These are phyloP conservation scores for Melikaiella ostensackeni DNA, from an alignment of 2,888 invertebrate genomes.

Conservation along the genomic window DNA sequence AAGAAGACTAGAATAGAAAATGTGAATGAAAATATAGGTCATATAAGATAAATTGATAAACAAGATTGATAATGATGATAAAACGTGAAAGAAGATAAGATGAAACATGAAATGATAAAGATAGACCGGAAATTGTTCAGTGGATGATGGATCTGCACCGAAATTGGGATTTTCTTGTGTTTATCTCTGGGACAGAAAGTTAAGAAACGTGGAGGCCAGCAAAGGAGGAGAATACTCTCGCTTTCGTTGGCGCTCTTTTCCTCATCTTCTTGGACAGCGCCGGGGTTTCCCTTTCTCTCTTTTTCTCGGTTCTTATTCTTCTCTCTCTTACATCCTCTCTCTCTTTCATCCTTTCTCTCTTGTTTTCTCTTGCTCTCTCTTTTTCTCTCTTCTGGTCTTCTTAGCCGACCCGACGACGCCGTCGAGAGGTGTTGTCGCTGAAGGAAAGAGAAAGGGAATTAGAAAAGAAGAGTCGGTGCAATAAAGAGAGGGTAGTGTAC, in stretches of 20 bases:
- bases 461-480: slow-evolving; percentile 51
- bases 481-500: slow-evolving; percentile 38
- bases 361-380: slow-evolving; percentile 49
- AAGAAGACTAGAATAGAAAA: neutral
- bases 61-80: neutral
- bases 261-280: slow-evolving; percentile 43
- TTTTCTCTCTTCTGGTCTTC: slow-evolving; percentile 40
- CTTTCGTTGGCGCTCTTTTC: slow-evolving; percentile 66
- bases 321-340: slow-evolving; percentile 30
- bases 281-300: slow-evolving; percentile 36
- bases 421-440: slow-evolving; percentile 50
- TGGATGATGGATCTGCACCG: neutral
- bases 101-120: neutral
- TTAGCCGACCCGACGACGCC: slow-evolving; percentile 2
- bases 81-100: neutral
- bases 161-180: slow-evolving; percentile 27
- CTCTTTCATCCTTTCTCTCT: slow-evolving; percentile 49
- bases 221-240: slow-evolving; percentile 64
- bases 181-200: slow-evolving; percentile 40
- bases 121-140: neutral
- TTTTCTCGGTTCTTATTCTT: slow-evolving; percentile 25
- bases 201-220: slow-evolving; percentile 41
- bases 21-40: neutral
- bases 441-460: slow-evolving; percentile 49
- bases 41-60: neutral